These are phyloP conservation scores for Chromis chromis DNA, from an alignment of 2,797 vertebrate species.

Conservation along the genomic window DNA sequence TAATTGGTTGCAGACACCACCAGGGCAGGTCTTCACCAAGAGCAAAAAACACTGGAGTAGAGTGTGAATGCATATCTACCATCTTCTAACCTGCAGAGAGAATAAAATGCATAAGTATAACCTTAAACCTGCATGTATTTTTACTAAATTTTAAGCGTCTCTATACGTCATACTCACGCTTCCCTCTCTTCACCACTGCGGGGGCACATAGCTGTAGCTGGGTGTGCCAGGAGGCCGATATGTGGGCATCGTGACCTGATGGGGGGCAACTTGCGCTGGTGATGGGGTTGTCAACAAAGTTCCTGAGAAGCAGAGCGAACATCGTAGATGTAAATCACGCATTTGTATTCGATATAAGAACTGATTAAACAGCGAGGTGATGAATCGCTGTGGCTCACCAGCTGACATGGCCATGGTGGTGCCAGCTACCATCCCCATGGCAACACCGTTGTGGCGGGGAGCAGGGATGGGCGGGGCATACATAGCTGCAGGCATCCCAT, in stretches of 20 bases:
- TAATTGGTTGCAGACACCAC: constrained; percentile 91
- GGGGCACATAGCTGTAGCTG: constrained; percentile 98
- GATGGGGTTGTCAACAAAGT: constrained; percentile 97
- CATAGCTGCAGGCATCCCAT: constrained; percentile 97
- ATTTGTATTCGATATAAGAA: not conserved
- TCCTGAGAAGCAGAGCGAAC: constrained; percentile 82
- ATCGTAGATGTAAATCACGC: not conserved
- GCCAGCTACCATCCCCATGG: constrained; percentile 98
- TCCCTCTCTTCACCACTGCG: constrained; percentile 94
- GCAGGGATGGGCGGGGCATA: constrained; percentile 90
- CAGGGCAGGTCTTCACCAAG: constrained; percentile 90
- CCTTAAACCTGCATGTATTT: not conserved
- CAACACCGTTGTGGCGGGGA: constrained; percentile 88
- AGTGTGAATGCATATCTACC: constrained; percentile 94
- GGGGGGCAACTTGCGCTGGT: constrained; percentile 91
- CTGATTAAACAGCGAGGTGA: not conserved
- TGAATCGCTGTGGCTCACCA: constrained; percentile 80
- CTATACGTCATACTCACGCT: constrained; percentile 84
- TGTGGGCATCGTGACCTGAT: constrained; percentile 94
- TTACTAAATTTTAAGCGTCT: not conserved
- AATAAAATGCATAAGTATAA: not conserved
- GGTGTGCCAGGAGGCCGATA: constrained; percentile 95
- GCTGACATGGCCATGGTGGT: constrained; percentile 99
- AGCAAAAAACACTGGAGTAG: constrained; percentile 91
- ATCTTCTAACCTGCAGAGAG: constrained; percentile 87